Base-by-base conservation (phyloP, 2,888 invertebrate species). In the Sisyra terminalis region DNA sequence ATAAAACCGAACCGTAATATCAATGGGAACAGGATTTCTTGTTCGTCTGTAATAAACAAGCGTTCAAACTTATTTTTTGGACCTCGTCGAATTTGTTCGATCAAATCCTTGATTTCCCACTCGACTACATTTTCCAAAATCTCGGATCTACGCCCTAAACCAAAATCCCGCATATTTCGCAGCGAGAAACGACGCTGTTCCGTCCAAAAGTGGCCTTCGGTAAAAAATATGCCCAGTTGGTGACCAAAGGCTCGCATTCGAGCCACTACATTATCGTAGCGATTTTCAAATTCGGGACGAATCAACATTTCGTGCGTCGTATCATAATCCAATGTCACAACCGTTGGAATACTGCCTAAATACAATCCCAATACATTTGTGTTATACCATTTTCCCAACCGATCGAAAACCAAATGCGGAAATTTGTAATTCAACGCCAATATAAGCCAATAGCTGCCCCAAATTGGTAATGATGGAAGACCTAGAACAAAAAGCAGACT, bases 151-250 rank as follows among this genome's bases (percentile, higher is more conserved):
- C 76, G 64, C 0, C 80, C 80, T 46, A 81, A 78, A 2, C 80
- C 80, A 51, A 64, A 78, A 52, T 80, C 79, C 1, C 80, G 61
- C 53, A 79, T 58, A 49, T 74, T 67, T 1, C 79, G 66, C 3
- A 80, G 60, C 0, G 77, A 66, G 48, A 78, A 80, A 48, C 80
- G 65, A 29, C 78, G 63, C 50, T 80, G 79, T 2, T 72, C 67
- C 45, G 71, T 70, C 79, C 80, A 80, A 41, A 67, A 59, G 32
- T 61, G 57, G 2, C 74, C 75, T 11, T 79, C 78, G 11, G 70
- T 68, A 52, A 79, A 78, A 54, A 78, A 77, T 46, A 79, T 69
- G 9, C 78, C 78, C 78, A 48, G 1, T 49, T 18, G n/a, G 1
- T 31, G 2, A 29, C 29, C 71, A 46, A 60, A 69, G 39, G 73